Evolutionary conservation across 2,797 vertebrate genomes (phyloP).

Genomic region (Crocidura indochinensis): DNA sequence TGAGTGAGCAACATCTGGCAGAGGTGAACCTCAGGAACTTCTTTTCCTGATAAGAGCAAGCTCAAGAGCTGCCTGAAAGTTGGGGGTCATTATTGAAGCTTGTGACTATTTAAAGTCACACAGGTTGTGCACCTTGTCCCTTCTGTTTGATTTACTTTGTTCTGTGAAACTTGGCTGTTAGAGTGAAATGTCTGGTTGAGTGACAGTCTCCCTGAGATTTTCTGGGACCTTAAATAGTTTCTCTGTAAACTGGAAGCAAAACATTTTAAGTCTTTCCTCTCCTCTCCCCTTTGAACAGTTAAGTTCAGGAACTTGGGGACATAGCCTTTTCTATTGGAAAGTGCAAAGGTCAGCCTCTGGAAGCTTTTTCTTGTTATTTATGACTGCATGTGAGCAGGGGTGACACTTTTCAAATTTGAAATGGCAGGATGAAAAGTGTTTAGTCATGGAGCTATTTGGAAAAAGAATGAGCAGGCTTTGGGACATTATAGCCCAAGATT

Average conservation of each 20-base stretch:
- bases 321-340: neutral
- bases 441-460: neutral
- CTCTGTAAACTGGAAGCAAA: neutral
- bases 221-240: conserved; percentile 9
- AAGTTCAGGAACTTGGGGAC: neutral
- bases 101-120: neutral
- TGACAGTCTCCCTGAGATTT: neutral
- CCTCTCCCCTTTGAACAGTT: neutral
- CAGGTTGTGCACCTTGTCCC: neutral
- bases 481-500: neutral
- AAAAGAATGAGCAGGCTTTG: neutral
- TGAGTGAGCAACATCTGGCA: neutral
- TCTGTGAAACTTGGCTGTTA: neutral
- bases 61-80: neutral
- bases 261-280: neutral
- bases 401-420: neutral
- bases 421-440: neutral
- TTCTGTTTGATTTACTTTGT: neutral
- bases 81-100: neutral
- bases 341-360: accelerated
- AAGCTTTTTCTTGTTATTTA: conserved; percentile 1
- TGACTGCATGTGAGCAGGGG: accelerated
- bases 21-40: neutral
- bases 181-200: neutral
- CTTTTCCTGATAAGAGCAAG: too few relatives aligned